Evolutionary conservation across 2,797 vertebrate species (phyloP).

Genomic region (Acanthurus tractus): DNA sequence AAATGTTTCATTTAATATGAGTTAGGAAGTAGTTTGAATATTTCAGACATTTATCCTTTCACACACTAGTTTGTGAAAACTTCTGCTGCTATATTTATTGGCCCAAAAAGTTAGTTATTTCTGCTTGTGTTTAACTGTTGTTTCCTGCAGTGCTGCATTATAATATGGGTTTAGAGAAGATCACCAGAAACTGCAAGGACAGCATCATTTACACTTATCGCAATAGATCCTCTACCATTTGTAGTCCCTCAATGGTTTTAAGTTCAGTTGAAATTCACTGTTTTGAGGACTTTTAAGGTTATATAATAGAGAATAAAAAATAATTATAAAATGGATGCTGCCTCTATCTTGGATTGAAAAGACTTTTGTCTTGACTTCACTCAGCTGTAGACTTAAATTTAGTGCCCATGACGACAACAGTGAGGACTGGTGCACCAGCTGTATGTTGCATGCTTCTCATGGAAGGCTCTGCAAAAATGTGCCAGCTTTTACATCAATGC

Average conservation of each 20-base stretch:
- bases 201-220: background rate
- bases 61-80: background rate
- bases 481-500: background rate
- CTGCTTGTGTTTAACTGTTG: background rate
- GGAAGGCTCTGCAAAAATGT: background rate
- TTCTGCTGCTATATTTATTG: background rate
- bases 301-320: background rate
- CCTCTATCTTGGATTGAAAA: background rate
- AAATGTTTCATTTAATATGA: background rate
- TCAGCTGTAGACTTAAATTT: background rate
- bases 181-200: background rate
- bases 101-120: background rate
- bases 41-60: background rate
- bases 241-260: background rate
- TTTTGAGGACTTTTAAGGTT: background rate
- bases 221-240: background rate
- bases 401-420: background rate
- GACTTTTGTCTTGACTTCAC: background rate
- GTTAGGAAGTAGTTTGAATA: background rate
- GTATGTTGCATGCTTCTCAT: background rate
- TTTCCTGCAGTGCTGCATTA: background rate
- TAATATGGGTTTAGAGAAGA: background rate
- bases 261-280: background rate
- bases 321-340: background rate
- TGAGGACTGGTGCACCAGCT: background rate